A percentile compares a stretch with the other conserved stretches of the same genome.
Evolutionary conservation across 2,888 invertebrate genomes (phyloP).

Genomic region (Leptothorax acervorum): DNA sequence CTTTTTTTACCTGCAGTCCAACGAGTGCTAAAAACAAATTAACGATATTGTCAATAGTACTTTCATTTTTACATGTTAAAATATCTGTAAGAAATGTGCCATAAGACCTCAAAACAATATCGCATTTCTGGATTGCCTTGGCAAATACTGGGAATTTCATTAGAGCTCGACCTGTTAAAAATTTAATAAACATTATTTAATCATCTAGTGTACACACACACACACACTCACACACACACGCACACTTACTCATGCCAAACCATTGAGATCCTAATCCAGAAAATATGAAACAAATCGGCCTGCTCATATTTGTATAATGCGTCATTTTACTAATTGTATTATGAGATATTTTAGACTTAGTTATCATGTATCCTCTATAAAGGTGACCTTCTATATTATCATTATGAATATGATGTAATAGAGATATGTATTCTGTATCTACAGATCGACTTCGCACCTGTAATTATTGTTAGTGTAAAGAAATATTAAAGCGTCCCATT

Average conservation of each 20-base stretch:
- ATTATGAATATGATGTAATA: constrained; percentile 88
- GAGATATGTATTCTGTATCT: constrained; percentile 88
- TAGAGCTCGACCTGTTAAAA: constrained; percentile 88
- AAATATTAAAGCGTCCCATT: neutral
- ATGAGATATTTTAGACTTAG: constrained; percentile 82
- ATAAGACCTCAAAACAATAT: constrained; percentile 87
- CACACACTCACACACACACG: neutral
- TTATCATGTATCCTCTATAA: constrained; percentile 91
- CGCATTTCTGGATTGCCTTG: constrained; percentile 88
- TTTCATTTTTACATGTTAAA: constrained; percentile 87
- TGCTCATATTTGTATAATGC: constrained; percentile 87
- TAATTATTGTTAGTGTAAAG: neutral
- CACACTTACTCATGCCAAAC: constrained; percentile 63
- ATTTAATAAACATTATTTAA: neutral
- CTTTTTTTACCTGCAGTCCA: constrained; percentile 86
- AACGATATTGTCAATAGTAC: constrained; percentile 88
- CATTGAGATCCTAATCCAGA: constrained; percentile 85
- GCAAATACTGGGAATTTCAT: constrained; percentile 90
- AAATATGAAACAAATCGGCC: constrained; percentile 95
- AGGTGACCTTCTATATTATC: constrained; percentile 88
- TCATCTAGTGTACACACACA: neutral
- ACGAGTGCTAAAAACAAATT: constrained; percentile 91
- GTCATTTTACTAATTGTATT: constrained; percentile 86
- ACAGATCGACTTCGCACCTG: constrained; percentile 87
- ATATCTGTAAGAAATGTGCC: constrained; percentile 89